phyloP scores from a whole-genome alignment of 1,140 invertebrate species.

The Drosophila navojoa region DNA sequence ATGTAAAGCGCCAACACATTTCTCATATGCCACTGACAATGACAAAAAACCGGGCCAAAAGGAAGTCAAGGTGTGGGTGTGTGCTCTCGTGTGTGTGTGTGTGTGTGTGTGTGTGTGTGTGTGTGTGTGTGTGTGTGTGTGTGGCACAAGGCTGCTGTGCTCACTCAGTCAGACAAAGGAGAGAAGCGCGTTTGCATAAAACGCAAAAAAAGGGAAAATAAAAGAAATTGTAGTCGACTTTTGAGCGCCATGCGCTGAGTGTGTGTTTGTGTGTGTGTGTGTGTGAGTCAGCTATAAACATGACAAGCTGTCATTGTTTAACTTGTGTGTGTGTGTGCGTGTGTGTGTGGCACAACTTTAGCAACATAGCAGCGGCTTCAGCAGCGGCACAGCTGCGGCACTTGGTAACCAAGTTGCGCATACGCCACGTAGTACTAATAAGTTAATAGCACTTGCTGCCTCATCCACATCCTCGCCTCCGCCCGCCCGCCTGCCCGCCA shows the following conservation, averaged over 20 bases:
- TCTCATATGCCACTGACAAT: constrained; percentile 56
- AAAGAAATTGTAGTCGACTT: constrained; percentile 52
- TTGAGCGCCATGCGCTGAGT: constrained; percentile 28
- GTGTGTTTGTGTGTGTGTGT: constrained; percentile 43
- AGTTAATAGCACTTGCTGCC: constrained; percentile 67
- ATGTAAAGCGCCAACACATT: constrained; percentile 61
- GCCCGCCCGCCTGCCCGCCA: not conserved
- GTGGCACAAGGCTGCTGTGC: constrained; percentile 44
- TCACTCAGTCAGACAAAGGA: constrained; percentile 43
- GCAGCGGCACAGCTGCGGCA: constrained; percentile 3
- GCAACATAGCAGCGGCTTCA: constrained; percentile 1
- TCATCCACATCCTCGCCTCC: too few species aligned
- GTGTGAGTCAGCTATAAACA: constrained; percentile 53
- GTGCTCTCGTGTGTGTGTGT: not conserved
- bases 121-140: constrained; percentile 12
- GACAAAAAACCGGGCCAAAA: constrained; percentile 41
- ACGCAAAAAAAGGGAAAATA: constrained; percentile 24
- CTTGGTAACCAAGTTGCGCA: constrained; percentile 58
- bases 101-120: constrained; percentile 12
- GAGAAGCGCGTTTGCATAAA: constrained; percentile 26
- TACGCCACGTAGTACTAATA: constrained; percentile 74
- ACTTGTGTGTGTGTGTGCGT: constrained; percentile 22
- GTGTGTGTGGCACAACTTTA: not conserved
- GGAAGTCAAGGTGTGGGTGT: constrained; percentile 21
- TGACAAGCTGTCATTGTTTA: constrained; percentile 77